Evolutionary conservation across 2,888 invertebrate genomes (phyloP), one percentile per base, ranked within the genome.

Genomic region (Hypomecis atomaria): DNA sequence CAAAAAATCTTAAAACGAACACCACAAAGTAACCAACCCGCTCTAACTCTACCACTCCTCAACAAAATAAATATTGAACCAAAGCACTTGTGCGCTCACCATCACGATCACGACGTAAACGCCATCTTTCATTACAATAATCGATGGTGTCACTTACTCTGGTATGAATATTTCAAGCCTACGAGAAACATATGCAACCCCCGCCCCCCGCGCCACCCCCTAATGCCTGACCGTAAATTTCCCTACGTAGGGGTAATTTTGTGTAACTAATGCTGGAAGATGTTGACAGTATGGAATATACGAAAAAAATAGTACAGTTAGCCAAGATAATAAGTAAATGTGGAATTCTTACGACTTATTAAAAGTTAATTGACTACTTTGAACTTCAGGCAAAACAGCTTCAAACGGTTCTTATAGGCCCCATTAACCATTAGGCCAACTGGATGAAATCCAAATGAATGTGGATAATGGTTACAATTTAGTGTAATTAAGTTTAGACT

Each of bases 91-190:
- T 73, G 67, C 53, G 8, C 66, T 10, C 72, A 71, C 76, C 45
- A 53, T 49, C 58, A 62, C 73, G 23, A 23, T 23, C 77, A 77
- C 76, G 73, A 72, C 47, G 34, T 55, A 36, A 49, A 57, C 75
- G 70, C 70, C 71, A 67, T 71, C 75, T 70, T 74, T 74, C 82
- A 81, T 84, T 82, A 84, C 79, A 81, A 83, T 83, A 84, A 85
- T 83, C 84, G 84, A 85, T 82, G 84, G 76, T 78, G 76, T 84
- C 84, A 82, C 84, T 85, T 83, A 83, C 79, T 70, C 70, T 72
- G 78, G 78, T 81, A 84, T 85, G 84, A 85, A 85, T 85, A 85
- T 85, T 83, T 84, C 77, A 84, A 52, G 62, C 62, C 56, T 55
- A 67, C 65, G 36, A 47, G 52, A 57, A 59, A 61, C 64, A 64